These are phyloP conservation scores for Tyto alba DNA, from an alignment of 2,113 vertebrate species.

Conservation along the genomic window DNA sequence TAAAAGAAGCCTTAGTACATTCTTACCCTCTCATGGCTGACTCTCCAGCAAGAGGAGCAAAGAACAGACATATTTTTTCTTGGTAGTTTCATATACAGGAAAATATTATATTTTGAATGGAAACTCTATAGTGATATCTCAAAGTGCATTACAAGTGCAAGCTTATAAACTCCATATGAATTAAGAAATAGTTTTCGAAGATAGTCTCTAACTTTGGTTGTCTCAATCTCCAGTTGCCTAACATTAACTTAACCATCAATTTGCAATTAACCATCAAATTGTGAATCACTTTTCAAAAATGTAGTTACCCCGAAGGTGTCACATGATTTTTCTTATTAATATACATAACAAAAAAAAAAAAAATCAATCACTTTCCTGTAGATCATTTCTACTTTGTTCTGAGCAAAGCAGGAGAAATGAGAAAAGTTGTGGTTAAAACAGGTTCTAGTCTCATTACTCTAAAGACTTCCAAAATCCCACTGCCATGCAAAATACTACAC, in stretches of 20 bases:
- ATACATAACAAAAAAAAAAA: neutral
- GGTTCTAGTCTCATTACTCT: neutral
- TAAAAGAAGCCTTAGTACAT: neutral
- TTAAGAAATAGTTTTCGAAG: neutral
- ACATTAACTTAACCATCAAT: neutral
- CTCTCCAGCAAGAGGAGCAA: neutral
- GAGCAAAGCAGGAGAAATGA: neutral
- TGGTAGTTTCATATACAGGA: neutral
- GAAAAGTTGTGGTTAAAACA: neutral
- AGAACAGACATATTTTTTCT: neutral
- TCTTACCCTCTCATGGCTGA: neutral
- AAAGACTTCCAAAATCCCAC: neutral
- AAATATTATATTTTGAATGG: neutral
- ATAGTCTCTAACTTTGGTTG: neutral
- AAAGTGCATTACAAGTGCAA: neutral
- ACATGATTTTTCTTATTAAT: neutral
- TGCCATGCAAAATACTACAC: neutral
- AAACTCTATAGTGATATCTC: neutral
- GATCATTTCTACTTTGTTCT: neutral
- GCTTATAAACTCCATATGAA: neutral
- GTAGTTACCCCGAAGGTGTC: neutral
- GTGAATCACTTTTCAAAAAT: neutral
- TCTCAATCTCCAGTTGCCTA: neutral
- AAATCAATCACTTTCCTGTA: neutral
- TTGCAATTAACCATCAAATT: neutral